Base-by-base conservation (phyloP, 2,888 invertebrate genomes). In the Branchellion lobata region DNA sequence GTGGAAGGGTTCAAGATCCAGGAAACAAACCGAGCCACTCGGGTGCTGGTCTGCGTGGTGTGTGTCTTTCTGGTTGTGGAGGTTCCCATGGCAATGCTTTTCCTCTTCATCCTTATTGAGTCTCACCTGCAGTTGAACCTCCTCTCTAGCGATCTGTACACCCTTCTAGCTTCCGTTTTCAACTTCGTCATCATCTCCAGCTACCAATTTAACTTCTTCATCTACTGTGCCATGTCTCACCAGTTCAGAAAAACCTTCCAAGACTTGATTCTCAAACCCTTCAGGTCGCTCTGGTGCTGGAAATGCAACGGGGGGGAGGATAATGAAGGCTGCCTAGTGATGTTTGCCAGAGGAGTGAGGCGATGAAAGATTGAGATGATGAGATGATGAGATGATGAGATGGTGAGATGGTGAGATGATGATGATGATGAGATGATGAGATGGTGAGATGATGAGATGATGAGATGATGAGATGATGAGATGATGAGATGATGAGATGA, bases 121-220 rank as follows among this genome's bases (percentile, higher is more conserved):
- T 27, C 29, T 21, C 24, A 75, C 27, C 51, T 75, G 5, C 51
- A 53, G 27, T 24, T 51, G 51, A 51, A 40, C 27, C 40, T 75
- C 11, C 53, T 75, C 1, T n/a, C 40, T 29, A 21, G 51, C n/a
- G 51, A 75, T 21, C 29, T 27, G 8, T 40, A 75, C 24, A 51
- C 24, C 31, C 24, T 47, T 14, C 51, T 51, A 1, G 29, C 51
- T 27, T 51, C 31, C 5, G 31, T 75, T 29, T 51, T 75, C 51
- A 75, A 75, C 53, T 51, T 75, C 53, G 51, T 29, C 1, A 33
- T 75, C 31, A 31, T 75, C 31, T 75, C 33, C 51, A 75, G 75
- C 33, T 75, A 75, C 33, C 75, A 75, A 75, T 31, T 75, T 53
- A 75, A 75, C 53, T 75, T 75, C 33, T 75, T 75, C 24, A 75